phyloP scores from a whole-genome alignment of 2,113 vertebrate species.

The Crocuta crocuta region DNA sequence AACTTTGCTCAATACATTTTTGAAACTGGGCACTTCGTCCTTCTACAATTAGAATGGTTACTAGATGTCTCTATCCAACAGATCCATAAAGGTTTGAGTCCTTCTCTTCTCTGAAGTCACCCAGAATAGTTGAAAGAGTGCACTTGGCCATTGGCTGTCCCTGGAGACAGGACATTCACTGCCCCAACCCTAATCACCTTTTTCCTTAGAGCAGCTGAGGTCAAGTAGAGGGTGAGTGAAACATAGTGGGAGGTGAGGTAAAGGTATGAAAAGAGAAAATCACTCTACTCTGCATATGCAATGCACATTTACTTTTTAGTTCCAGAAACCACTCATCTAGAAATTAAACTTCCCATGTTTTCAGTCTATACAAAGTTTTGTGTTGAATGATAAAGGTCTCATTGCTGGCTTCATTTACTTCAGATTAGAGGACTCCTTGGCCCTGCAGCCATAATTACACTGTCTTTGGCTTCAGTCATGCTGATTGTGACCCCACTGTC shows the following conservation, averaged over 20 bases:
- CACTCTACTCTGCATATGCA: background rate
- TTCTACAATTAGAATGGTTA: background rate
- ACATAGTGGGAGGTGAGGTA: background rate
- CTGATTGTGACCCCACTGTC: background rate
- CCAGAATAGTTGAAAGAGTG: background rate
- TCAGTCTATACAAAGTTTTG: background rate
- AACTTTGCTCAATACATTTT: background rate
- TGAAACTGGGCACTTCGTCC: background rate
- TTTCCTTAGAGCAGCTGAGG: background rate
- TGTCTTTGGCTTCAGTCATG: background rate
- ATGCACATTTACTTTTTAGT: background rate
- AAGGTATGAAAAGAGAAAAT: background rate
- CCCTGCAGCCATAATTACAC: background rate
- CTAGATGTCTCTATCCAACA: background rate
- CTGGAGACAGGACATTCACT: background rate
- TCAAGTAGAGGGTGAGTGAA: background rate
- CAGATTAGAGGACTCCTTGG: background rate
- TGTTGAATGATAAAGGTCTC: background rate
- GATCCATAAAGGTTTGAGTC: background rate
- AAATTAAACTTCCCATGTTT: background rate
- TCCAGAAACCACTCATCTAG: background rate
- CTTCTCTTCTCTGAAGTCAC: background rate
- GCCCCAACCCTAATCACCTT: fast-evolving
- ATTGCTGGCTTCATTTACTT: background rate
- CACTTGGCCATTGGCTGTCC: background rate